Percentiles rank a stretch among this genome's conserved stretches.
These are phyloP conservation scores for Syndactyla subalaris DNA, from an alignment of 2,797 vertebrate genomes.

Conservation along the genomic window DNA sequence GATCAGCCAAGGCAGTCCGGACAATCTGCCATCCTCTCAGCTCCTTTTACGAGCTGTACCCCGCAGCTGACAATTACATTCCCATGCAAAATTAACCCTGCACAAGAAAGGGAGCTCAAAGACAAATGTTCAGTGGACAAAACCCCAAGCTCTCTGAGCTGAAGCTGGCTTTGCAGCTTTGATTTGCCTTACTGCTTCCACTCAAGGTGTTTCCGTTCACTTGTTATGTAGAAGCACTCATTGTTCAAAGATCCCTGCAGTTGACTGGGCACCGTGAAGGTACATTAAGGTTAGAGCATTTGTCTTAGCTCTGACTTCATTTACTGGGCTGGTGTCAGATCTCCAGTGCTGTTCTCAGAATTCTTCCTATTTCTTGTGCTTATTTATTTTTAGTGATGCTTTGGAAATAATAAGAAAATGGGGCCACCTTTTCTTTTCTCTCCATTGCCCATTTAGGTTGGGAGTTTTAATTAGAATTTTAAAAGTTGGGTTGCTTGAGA, in stretches of 20 bases:
- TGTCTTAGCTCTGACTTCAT: conserved; percentile 40
- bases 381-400: conserved; percentile 22
- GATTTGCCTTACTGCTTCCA: background rate
- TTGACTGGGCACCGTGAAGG: conserved; percentile 45
- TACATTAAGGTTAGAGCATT: conserved; percentile 52
- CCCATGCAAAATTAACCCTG: background rate
- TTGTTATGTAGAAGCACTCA: conserved; percentile 25
- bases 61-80: background rate
- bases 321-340: background rate
- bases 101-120: background rate
- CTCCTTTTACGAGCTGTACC: background rate
- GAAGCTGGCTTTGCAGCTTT: conserved; percentile 16
- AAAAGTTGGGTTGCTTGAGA: background rate
- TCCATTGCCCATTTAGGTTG: background rate
- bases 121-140: background rate
- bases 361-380: background rate
- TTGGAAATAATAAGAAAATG: conserved; percentile 6
- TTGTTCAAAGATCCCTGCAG: conserved; percentile 48
- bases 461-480: conserved; percentile 5
- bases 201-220: background rate
- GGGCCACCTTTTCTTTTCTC: background rate
- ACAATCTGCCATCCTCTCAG: background rate
- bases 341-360: background rate
- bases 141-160: background rate
- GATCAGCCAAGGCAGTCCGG: background rate